These are phyloP conservation scores for Chlorospingus semifuscus DNA, from an alignment of 2,797 vertebrate species.

Conservation along the genomic window DNA sequence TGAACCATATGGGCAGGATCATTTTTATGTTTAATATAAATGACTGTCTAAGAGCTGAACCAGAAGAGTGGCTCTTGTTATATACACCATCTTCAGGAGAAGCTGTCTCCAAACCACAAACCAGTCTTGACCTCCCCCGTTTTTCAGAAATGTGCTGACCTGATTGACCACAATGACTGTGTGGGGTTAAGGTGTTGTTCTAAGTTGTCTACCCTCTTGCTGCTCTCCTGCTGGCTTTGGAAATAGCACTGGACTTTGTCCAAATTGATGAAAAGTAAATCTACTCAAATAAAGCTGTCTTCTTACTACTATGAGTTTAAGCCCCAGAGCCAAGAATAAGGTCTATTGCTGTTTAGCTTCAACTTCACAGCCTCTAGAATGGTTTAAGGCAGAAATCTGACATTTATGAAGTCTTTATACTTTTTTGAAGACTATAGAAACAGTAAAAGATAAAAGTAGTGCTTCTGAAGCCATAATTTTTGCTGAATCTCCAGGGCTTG, in stretches of 20 bases:
- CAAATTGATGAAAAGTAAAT: neutral
- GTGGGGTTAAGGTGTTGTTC: neutral
- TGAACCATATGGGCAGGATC: neutral
- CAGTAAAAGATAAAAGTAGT: neutral
- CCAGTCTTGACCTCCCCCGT: neutral
- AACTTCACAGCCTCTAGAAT: neutral
- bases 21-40: neutral
- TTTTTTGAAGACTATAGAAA: neutral
- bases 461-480: neutral
- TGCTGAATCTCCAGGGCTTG: neutral
- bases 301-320: neutral
- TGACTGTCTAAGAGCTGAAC: neutral
- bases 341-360: neutral
- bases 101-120: neutral
- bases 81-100: neutral
- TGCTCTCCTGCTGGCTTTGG: neutral
- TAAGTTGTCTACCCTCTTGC: neutral
- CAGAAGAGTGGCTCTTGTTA: neutral
- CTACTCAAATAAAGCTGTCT: neutral
- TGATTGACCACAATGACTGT: neutral
- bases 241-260: neutral
- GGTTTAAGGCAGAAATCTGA: conserved; percentile 16
- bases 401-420: conserved; percentile 26
- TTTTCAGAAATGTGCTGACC: neutral
- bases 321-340: neutral